phyloP scores from a whole-genome alignment of 2,113 vertebrate genomes.

The Emberiza fucata region DNA sequence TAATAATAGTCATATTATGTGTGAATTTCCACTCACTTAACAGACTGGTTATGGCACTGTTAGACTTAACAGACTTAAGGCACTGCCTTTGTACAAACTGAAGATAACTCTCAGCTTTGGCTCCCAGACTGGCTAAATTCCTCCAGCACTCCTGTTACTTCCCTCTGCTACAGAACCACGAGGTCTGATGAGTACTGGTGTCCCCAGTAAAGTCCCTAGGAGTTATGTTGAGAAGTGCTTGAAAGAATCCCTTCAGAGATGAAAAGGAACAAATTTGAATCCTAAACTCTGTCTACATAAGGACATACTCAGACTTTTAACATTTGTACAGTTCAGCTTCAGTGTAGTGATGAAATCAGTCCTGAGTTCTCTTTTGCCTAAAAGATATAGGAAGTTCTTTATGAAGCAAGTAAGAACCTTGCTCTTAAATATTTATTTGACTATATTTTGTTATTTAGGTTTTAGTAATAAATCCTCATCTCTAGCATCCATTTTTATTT shows the following conservation, averaged over 20 bases:
- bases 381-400: neutral
- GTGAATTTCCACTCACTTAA: constrained; percentile 24
- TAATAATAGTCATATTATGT: constrained; percentile 49
- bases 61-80: neutral
- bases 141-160: neutral
- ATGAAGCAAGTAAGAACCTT: neutral
- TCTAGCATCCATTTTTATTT: neutral
- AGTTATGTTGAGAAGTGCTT: neutral
- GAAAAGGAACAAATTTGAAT: neutral
- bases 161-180: neutral
- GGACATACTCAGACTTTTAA: neutral
- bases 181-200: neutral
- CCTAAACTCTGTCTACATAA: neutral
- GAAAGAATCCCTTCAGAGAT: neutral
- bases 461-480: neutral
- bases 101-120: neutral
- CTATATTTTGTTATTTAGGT: neutral
- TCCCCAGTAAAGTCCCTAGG: neutral
- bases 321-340: neutral
- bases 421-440: neutral
- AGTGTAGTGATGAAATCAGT: neutral
- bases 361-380: neutral
- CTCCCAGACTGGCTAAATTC: neutral
- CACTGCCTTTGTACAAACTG: neutral
- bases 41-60: neutral